Conservation (phyloP, 2,888 invertebrate genomes). For the Thymelicus sylvestris region DNA sequence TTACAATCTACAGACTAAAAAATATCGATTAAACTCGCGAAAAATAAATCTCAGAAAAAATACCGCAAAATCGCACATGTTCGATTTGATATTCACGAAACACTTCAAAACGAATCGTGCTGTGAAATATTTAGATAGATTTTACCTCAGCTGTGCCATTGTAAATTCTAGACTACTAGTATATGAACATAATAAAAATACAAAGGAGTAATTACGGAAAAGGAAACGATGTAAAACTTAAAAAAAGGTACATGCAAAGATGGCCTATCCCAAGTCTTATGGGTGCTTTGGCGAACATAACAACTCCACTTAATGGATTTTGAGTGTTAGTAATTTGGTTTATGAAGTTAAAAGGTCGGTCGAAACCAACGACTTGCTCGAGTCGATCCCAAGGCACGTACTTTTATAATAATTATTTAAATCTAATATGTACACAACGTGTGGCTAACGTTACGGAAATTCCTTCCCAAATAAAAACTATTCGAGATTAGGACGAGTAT, state of each 20-base stretch:
- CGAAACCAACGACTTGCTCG: slow-evolving; percentile 32
- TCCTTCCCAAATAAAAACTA: slow-evolving; percentile 25
- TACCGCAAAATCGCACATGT: slow-evolving; percentile 9
- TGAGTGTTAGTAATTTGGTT: slow-evolving; percentile 46
- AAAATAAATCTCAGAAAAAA: slow-evolving; percentile 7
- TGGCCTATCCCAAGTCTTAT: slow-evolving; percentile 42
- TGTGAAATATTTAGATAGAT: slow-evolving; percentile 9
- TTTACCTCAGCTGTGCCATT: slow-evolving; percentile 19
- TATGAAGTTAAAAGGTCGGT: slow-evolving; percentile 39
- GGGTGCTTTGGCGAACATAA: slow-evolving; percentile 47
- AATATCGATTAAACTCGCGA: slow-evolving; percentile 22
- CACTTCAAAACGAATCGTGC: not conserved
- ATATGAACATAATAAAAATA: slow-evolving; percentile 16
- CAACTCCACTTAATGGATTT: slow-evolving; percentile 43
- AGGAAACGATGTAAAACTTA: slow-evolving; percentile 18
- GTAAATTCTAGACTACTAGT: slow-evolving; percentile 23
- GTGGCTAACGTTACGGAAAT: slow-evolving; percentile 48
- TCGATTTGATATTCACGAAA: not conserved
- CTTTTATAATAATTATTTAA: slow-evolving; percentile 60
- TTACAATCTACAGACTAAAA: slow-evolving; percentile 9
- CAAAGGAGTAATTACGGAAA: slow-evolving; percentile 24
- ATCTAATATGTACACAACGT: slow-evolving; percentile 78
- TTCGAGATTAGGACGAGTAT: slow-evolving; percentile 18
- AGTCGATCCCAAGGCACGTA: slow-evolving; percentile 43
- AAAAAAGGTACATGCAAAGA: slow-evolving; percentile 26